Base-by-base conservation (phyloP, 2,113 vertebrate species). In the Psophia crepitans region DNA sequence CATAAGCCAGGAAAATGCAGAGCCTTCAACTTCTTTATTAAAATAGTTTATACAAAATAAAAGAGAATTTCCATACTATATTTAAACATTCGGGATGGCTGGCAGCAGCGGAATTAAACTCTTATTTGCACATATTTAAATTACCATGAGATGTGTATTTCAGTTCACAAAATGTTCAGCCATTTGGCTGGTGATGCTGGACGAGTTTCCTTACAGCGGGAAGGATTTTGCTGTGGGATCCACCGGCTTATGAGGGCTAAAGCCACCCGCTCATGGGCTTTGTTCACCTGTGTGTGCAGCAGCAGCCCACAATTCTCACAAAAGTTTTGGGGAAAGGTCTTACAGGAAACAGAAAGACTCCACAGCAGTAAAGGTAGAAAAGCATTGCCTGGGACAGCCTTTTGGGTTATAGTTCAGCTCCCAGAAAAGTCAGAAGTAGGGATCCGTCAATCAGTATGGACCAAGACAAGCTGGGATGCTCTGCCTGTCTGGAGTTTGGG, bases 21-120 rank as follows among this genome's bases (percentile, higher is more conserved):
- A 90, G 39, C 63, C 32, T 91, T 92, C 61, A 77, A 65, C 39
- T 87, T 93, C 74, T 65, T 93, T 70, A 84, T 76, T 86, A 75
- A 76, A 95, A 54, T 73, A 79, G 26, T 91, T 95, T 87, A 44
- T 84, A 68, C 69, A 89, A 94, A 93, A 92, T 84, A 90, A 78
- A 93, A 93, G 64, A 77, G 77, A 84, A 65, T 87, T 96, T 90
- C 37, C 0, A 0, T 87, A 32, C 86, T 95, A 64, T 97, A 87
- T 95, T 96, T 90, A 91, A 94, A 61, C 0, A 0, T 66, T 71
- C 0, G 14, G 48, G 76, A 60, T 89, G 71, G 65, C 80, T 95
- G 95, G 89, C 90, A 97, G 89, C 85, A 92, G 63, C 0, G 0
- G 88, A 95, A 84, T 93, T 68, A 84, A 69, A 78, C 80, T 71